These are phyloP conservation scores for Ciconia maguari DNA, from an alignment of 2,113 vertebrate genomes.

Conservation along the genomic window DNA sequence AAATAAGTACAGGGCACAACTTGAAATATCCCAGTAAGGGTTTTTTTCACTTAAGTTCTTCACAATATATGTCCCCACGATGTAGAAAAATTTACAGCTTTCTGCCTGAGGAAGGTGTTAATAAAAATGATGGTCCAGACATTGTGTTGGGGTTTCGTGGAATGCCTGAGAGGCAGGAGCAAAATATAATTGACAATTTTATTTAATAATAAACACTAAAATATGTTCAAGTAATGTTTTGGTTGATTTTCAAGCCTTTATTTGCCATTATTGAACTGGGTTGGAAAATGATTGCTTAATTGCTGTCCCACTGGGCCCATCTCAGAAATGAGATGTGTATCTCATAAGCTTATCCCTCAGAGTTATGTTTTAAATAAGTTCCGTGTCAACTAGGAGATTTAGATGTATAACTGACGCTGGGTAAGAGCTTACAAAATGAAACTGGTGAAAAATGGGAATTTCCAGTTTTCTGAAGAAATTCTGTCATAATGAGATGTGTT, in stretches of 20 bases:
- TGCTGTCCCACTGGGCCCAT: neutral
- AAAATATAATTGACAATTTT: neutral
- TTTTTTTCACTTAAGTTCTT: neutral
- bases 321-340: constrained; percentile 20
- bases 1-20: neutral
- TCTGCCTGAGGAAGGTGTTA: constrained; percentile 1
- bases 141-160: neutral
- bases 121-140: neutral
- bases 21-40: neutral
- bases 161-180: neutral
- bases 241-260: constrained; percentile 1
- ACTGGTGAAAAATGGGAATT: neutral
- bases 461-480: neutral
- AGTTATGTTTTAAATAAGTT: constrained; percentile 50
- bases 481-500: neutral
- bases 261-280: constrained; percentile 8
- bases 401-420: neutral
- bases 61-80: neutral
- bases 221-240: neutral
- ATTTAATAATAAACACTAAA: constrained; percentile 30
- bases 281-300: constrained; percentile 35
- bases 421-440: neutral
- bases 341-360: neutral
- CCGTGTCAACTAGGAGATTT: neutral
- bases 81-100: neutral